phyloP scores from a whole-genome alignment of 2,797 vertebrate genomes.

The Rhincodon typus region DNA sequence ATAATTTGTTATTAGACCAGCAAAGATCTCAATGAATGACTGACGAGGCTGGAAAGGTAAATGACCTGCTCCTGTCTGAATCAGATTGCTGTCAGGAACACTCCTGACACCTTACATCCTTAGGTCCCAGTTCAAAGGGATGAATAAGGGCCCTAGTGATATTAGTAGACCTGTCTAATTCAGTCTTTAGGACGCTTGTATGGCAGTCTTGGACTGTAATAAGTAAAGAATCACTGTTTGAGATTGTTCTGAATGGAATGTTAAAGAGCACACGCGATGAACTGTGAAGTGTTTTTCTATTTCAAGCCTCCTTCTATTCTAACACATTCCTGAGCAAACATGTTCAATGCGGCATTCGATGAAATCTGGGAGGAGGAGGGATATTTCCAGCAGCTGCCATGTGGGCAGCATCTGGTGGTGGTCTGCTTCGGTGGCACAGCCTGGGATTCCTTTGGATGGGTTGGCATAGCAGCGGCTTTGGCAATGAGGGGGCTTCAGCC shows the following conservation, averaged over 20 bases:
- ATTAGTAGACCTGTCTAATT: background rate
- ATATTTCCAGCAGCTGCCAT: too few relatives aligned
- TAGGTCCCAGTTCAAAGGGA: background rate
- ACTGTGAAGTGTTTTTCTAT: background rate
- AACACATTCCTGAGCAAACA: background rate
- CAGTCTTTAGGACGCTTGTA: background rate
- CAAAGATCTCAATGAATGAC: too few relatives aligned
- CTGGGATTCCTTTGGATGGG: too few relatives aligned
- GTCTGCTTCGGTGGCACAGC: too few relatives aligned
- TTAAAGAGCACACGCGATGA: background rate
- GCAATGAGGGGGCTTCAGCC: too few relatives aligned
- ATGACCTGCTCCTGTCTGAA: background rate
- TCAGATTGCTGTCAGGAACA: background rate
- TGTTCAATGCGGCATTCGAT: background rate
- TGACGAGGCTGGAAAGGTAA: too few relatives aligned
- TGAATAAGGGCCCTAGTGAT: background rate
- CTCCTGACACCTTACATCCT: background rate
- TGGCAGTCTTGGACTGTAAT: background rate
- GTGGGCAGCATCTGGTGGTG: too few relatives aligned
- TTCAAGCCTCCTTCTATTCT: background rate
- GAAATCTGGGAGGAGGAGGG: background rate
- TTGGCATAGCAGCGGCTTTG: too few relatives aligned
- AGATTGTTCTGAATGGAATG: background rate
- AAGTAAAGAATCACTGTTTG: background rate
- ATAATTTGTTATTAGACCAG: background rate